Conservation (phyloP, 2,888 invertebrate species). For the Drosophila anceps region DNA sequence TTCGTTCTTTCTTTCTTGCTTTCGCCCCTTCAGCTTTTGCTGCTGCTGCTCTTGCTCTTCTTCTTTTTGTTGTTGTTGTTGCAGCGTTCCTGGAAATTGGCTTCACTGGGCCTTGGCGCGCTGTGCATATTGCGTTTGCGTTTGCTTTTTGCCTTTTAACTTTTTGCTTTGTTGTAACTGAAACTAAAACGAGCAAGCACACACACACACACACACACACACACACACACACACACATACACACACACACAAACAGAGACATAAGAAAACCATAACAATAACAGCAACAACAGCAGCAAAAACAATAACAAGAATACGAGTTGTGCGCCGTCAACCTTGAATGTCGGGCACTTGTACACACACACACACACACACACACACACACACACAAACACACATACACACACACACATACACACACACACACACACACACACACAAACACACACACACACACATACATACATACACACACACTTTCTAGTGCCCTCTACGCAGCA, state of each 20-base stretch:
- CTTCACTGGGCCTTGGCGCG: constrained; percentile 9
- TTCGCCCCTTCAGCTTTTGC: constrained; percentile 13
- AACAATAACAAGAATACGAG: constrained; percentile 64
- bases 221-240: neutral
- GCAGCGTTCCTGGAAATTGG: constrained; percentile 46
- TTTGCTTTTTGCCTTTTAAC: constrained; percentile 30
- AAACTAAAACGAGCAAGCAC: constrained; percentile 34
- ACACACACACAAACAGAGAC: constrained; percentile 23
- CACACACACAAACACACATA: constrained; percentile 19
- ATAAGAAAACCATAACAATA: constrained; percentile 29
- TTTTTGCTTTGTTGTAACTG: constrained; percentile 51
- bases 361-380: constrained; percentile 27
- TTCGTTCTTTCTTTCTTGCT: constrained; percentile 7
- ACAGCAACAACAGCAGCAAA: constrained; percentile 40
- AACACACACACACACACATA: constrained; percentile 22
- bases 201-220: neutral
- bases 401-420: constrained; percentile 17
- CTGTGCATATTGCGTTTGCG: constrained; percentile 40
- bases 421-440: constrained; percentile 34
- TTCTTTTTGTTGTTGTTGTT: constrained; percentile 12
- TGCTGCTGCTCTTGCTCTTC: neutral
- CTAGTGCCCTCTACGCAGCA: constrained; percentile 56
- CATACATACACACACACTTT: constrained; percentile 24
- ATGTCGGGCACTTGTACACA: constrained; percentile 73
- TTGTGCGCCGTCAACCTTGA: constrained; percentile 74